These are phyloP conservation scores for Agrotis puta DNA, from an alignment of 2,888 invertebrate species.

Conservation along the genomic window DNA sequence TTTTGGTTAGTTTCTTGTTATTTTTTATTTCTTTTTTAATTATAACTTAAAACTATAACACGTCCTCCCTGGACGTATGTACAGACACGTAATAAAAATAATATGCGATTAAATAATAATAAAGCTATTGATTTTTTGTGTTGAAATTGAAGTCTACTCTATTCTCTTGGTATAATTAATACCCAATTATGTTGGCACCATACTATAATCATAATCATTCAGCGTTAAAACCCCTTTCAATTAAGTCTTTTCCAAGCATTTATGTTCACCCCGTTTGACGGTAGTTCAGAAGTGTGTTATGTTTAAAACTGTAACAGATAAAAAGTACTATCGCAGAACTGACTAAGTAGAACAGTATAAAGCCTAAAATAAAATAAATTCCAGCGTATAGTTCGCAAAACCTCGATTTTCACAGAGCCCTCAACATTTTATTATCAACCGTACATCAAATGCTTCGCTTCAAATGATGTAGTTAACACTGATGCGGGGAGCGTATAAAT, in stretches of 20 bases:
- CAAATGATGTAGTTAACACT: conserved; percentile 59
- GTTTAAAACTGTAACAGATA: background rate
- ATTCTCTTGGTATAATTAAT: no score
- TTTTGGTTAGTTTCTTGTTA: background rate
- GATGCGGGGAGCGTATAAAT: conserved; percentile 41
- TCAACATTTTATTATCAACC: conserved; percentile 52
- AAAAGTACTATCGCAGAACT: background rate
- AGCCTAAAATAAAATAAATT: conserved; percentile 28
- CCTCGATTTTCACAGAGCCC: conserved; percentile 32
- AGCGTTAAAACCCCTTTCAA: no score
- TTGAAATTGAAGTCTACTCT: no score
- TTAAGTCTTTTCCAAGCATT: no score
- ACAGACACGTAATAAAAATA: no score
- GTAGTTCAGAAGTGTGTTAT: background rate
- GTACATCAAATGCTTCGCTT: conserved; percentile 50
- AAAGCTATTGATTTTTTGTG: no score
- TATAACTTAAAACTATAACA: background rate
- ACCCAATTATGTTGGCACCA: no score
- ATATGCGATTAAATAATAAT: no score
- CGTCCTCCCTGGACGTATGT: no score
- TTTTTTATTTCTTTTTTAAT: background rate
- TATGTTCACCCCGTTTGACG: no score
- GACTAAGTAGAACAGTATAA: conserved; percentile 4
- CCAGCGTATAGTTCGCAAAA: conserved; percentile 14
- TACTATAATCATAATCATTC: no score